Conservation (phyloP, 2,113 vertebrate genomes). For the Bujurquina vittata region DNA sequence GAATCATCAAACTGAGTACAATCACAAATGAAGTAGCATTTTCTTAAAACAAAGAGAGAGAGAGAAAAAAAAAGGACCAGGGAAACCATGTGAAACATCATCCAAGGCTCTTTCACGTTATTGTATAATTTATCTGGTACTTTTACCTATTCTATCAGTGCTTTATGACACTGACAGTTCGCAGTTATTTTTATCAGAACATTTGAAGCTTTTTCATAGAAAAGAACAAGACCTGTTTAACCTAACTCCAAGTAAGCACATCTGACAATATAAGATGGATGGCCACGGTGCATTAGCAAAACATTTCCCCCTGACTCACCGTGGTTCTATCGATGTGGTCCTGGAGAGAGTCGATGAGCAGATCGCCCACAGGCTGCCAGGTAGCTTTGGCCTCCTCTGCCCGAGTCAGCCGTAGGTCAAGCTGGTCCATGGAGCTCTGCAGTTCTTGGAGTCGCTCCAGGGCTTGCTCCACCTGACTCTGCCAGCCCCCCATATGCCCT, state of each 20-base stretch:
- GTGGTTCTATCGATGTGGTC: conserved; percentile 91
- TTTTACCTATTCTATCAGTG: no score
- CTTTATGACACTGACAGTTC: no score
- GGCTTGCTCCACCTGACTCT: conserved; percentile 90
- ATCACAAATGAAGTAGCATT: neutral
- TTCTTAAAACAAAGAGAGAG: neutral
- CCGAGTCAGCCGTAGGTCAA: conserved; percentile 87
- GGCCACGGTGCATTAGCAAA: neutral
- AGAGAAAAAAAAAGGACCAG: neutral
- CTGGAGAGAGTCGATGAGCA: conserved; percentile 93
- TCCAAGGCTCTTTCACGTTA: no score
- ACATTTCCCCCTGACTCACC: conserved; percentile 78
- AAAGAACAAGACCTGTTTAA: neutral
- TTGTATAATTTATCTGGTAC: no score
- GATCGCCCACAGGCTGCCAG: conserved; percentile 94
- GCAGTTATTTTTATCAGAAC: neutral
- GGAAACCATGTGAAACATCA: neutral
- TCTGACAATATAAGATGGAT: neutral
- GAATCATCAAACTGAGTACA: neutral
- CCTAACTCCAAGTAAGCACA: neutral
- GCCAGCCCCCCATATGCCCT: conserved; percentile 86
- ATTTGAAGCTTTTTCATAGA: neutral
- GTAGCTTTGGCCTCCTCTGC: conserved; percentile 85
- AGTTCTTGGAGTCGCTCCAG: conserved; percentile 91
- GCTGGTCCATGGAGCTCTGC: conserved; percentile 93